Percentiles rank a stretch among this genome's conserved stretches.
Evolutionary conservation across 2,113 vertebrate genomes (phyloP).

Genomic region (Sterrhoptilus dennistouni): DNA sequence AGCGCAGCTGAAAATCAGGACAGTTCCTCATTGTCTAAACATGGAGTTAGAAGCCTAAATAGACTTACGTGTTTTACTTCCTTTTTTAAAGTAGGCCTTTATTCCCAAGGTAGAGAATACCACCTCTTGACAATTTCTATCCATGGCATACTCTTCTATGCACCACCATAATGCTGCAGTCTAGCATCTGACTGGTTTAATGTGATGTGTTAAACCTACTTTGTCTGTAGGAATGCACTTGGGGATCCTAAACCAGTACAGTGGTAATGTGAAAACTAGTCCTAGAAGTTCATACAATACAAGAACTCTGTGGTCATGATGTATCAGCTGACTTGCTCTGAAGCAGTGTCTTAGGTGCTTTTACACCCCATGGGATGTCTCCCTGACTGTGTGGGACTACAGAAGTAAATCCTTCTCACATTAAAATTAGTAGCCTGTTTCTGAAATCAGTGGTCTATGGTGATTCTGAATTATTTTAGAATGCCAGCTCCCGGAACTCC

Average conservation of each 20-base stretch:
- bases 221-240: neutral
- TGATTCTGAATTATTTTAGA: neutral
- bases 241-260: neutral
- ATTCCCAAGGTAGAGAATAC: neutral
- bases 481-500: neutral
- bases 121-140: neutral
- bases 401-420: neutral
- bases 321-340: neutral
- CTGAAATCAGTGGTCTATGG: neutral
- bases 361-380: neutral
- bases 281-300: neutral
- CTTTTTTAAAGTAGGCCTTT: neutral
- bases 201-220: neutral
- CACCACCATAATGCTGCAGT: neutral
- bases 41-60: conserved; percentile 12
- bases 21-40: conserved; percentile 6
- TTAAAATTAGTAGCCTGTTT: neutral
- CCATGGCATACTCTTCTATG: neutral
- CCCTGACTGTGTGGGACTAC: neutral
- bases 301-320: neutral
- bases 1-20: conserved; percentile 14
- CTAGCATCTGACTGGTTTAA: neutral
- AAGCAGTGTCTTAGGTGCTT: neutral
- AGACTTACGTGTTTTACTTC: neutral
- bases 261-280: neutral